Conservation (phyloP, 1,140 invertebrate species). For the Acromyrmex charruanus region DNA sequence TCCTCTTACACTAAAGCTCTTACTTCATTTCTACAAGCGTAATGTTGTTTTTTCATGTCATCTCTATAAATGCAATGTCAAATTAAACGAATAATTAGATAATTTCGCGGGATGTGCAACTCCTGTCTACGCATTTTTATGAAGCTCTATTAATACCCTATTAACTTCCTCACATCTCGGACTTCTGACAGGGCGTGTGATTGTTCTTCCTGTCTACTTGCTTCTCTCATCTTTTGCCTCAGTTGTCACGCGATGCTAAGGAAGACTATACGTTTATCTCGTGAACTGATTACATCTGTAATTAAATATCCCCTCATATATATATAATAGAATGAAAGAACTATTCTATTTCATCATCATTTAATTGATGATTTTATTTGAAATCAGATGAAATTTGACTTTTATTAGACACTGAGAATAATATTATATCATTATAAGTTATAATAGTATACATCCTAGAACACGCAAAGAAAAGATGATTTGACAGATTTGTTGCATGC, state of each 20-base stretch:
- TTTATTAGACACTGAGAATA: neutral
- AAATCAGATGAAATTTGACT: too few species aligned
- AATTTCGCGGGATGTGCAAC: conserved; percentile 19
- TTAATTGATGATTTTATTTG: neutral
- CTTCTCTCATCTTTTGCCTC: neutral
- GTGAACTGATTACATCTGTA: neutral
- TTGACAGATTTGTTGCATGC: neutral
- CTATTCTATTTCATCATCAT: neutral
- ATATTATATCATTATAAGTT: neutral
- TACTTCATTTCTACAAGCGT: too few species aligned
- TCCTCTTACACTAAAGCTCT: too few species aligned
- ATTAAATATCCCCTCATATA: neutral
- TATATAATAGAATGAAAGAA: neutral
- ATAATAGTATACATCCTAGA: neutral
- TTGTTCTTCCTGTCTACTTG: conserved; percentile 26
- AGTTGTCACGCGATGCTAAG: conserved; percentile 14
- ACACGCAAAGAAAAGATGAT: neutral
- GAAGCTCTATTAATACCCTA: conserved; percentile 18
- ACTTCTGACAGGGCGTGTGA: neutral
- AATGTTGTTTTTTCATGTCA: too few species aligned
- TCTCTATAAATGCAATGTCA: conserved; percentile 17
- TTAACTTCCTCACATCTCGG: conserved; percentile 9
- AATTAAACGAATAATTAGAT: conserved; percentile 48
- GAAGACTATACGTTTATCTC: neutral
- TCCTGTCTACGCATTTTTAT: conserved; percentile 11